Conservation (phyloP, 1,140 invertebrate species). For the Solenopsis fugax region DNA sequence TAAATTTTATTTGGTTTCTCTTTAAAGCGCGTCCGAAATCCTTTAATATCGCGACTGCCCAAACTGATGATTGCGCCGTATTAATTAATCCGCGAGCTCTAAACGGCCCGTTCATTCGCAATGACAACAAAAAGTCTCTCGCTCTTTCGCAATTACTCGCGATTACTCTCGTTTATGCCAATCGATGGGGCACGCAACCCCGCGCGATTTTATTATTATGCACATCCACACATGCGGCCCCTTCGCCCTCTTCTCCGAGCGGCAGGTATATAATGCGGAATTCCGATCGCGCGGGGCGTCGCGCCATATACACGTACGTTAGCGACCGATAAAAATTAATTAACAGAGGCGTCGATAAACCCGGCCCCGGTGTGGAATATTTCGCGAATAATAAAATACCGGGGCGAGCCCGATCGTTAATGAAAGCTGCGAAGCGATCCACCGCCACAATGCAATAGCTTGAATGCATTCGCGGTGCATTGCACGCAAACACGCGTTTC, state of each 20-base stretch:
- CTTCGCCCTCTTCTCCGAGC: neutral
- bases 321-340: slow-evolving; percentile 75
- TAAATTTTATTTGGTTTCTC: slow-evolving; percentile 48
- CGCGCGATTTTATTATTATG: slow-evolving; percentile 72
- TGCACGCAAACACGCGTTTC: slow-evolving; percentile 50
- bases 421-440: slow-evolving; percentile 60
- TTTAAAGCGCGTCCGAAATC: slow-evolving; percentile 39
- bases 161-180: slow-evolving; percentile 59
- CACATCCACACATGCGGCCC: slow-evolving; percentile 32
- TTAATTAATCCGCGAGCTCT: slow-evolving; percentile 64
- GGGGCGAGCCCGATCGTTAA: slow-evolving; percentile 65
- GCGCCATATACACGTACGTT: slow-evolving; percentile 35
- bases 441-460: slow-evolving; percentile 47
- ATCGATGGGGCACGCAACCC: slow-evolving; percentile 63
- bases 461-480: slow-evolving; percentile 38
- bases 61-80: slow-evolving; percentile 36
- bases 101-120: slow-evolving; percentile 59
- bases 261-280: slow-evolving; percentile 60
- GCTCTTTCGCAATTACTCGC: slow-evolving; percentile 67
- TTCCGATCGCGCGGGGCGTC: slow-evolving; percentile 58
- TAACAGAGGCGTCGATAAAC: slow-evolving; percentile 67
- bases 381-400: slow-evolving; percentile 73
- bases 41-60: slow-evolving; percentile 39
- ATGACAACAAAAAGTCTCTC: slow-evolving; percentile 54
- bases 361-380: slow-evolving; percentile 60